Evolutionary conservation across 2,888 invertebrate genomes (phyloP), one percentile per base, ranked within the genome.

Genomic region (Idaea dimidiata): DNA sequence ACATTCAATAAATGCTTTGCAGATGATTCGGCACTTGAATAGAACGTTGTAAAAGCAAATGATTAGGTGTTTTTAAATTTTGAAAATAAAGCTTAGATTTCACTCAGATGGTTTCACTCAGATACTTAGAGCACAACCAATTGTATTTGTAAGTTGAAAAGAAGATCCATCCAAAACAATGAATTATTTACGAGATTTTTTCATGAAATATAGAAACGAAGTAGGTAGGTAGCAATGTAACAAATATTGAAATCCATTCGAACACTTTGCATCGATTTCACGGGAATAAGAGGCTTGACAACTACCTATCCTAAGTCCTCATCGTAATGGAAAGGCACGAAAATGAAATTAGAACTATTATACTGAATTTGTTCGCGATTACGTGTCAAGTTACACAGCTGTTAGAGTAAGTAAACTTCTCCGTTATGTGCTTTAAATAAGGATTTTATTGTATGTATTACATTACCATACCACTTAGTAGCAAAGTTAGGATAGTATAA

Each of bases 21-120:
- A 66, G 70, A 73, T 77, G 78, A 81, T 67, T 75, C 72, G 71
- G 59, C 62, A 24, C 58, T 57, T 62, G 66, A 64, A 62, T 65
- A 65, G 59, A 60, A 64, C 43, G 43, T 7, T 10, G 43, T 10
- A 10, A 14, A 14, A 43, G 43, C 43, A 43, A 43, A 14, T 43
- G 10, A 8, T 43, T 10, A 8, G 43, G 14, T 6, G 43, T 10
- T 43, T 43, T 43, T 43, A 43, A 43, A 43, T 43, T 43, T 43
- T 43, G 14, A 43, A 43, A 43, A 43, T 43, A 43, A 43, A 43
- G n/a, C n/a, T n/a, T n/a, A n/a, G n/a, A n/a, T n/a, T n/a, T n/a
- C n/a, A n/a, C n/a, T n/a, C 43, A 43, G n/a, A 43, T 43, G 43
- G 43, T 43, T 43, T 43, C 43, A 43, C 43, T 14, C 5, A 24